Evolutionary conservation across 2,797 vertebrate species (phyloP).

Genomic region (Cuculus canorus): DNA sequence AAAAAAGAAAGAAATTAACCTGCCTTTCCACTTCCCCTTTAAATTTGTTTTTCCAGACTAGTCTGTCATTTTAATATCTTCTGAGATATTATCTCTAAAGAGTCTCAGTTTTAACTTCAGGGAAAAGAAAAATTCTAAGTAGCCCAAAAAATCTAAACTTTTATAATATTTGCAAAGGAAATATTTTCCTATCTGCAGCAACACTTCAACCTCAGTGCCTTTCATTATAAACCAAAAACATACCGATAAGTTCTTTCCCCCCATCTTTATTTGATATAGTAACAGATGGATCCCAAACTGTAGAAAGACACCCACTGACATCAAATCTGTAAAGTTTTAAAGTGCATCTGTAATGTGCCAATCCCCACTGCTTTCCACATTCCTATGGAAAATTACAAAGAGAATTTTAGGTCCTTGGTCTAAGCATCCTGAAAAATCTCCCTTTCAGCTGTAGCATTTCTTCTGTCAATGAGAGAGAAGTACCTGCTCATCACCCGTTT

Average conservation of each 20-base stretch:
- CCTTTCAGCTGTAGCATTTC: neutral
- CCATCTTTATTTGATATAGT: neutral
- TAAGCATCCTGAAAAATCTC: neutral
- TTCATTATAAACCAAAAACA: neutral
- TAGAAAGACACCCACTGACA: slow-evolving; percentile 33
- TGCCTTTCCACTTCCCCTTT: neutral
- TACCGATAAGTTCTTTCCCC: neutral
- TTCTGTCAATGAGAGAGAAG: neutral
- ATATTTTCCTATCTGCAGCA: neutral
- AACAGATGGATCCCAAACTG: slow-evolving; percentile 56
- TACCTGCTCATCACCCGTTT: neutral
- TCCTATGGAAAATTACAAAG: neutral
- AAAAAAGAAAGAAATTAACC: neutral
- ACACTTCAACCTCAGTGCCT: neutral
- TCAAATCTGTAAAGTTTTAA: slow-evolving; percentile 51
- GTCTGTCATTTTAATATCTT: neutral
- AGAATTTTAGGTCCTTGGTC: neutral
- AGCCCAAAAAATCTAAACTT: neutral
- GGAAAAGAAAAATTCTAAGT: neutral
- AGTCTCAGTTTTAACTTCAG: neutral
- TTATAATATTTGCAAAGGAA: neutral
- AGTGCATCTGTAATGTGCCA: slow-evolving; percentile 41
- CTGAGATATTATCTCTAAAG: neutral
- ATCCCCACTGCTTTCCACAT: neutral
- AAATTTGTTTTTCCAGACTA: neutral